Percentiles rank a stretch among this genome's conserved stretches.
phyloP scores from a whole-genome alignment of 2,888 invertebrate genomes.

The Creontiades dilutus region DNA sequence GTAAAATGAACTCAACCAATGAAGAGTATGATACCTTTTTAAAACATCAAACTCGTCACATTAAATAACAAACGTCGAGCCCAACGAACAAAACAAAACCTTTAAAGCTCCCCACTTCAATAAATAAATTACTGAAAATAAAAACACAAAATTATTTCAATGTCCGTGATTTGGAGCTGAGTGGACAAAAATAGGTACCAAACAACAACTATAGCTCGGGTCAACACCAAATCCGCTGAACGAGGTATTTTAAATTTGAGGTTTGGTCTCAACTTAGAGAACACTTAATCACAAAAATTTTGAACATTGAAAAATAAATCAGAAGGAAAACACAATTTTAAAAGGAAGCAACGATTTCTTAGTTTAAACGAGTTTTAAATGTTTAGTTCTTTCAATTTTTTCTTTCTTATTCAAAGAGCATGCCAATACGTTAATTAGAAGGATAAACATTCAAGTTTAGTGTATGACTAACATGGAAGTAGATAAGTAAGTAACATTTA shows the following conservation, averaged over 20 bases:
- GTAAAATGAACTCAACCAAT: too few relatives aligned
- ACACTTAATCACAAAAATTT: neutral
- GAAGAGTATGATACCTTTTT: too few relatives aligned
- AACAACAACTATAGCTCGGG: too few relatives aligned
- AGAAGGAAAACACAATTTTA: neutral
- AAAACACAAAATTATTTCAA: neutral
- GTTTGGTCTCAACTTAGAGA: neutral
- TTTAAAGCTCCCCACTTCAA: too few relatives aligned
- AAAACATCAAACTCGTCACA: too few relatives aligned
- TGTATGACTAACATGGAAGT: constrained; percentile 50
- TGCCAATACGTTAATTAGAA: constrained; percentile 35
- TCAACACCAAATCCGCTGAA: too few relatives aligned
- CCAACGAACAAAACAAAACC: too few relatives aligned
- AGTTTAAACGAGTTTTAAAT: neutral
- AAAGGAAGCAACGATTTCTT: neutral
- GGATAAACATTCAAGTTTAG: constrained; percentile 57
- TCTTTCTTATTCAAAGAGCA: constrained; percentile 4
- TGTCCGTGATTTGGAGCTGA: neutral
- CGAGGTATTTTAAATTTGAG: too few relatives aligned
- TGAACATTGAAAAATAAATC: neutral
- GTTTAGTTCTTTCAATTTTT: neutral
- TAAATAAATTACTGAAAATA: neutral
- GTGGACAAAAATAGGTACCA: too few relatives aligned
- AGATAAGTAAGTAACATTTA: constrained; percentile 65
- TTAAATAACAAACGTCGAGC: too few relatives aligned